phyloP scores from a whole-genome alignment of 2,888 invertebrate species.

The Agrypnus murinus region DNA sequence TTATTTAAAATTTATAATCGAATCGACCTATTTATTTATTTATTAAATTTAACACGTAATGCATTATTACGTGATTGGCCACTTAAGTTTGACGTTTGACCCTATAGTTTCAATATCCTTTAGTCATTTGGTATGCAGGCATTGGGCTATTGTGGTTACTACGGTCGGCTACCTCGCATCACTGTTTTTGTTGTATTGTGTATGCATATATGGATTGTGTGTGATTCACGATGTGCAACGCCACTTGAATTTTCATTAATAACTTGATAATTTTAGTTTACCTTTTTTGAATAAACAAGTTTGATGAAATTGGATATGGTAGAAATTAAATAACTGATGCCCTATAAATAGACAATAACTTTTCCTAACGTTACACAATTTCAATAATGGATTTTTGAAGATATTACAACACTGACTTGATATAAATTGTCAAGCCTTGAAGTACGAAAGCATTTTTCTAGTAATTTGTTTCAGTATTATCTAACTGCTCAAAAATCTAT shows the following conservation, averaged over 20 bases:
- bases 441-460: no score
- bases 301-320: no score
- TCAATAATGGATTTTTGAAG: no score
- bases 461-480: no score
- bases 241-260: conserved; percentile 20
- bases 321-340: no score
- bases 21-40: conserved; percentile 25
- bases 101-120: conserved; percentile 9
- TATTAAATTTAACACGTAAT: conserved; percentile 27
- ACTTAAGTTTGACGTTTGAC: conserved; percentile 38
- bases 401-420: no score
- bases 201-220: conserved; percentile 8
- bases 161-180: conserved; percentile 15
- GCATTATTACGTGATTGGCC: conserved; percentile 32
- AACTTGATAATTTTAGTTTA: conserved; percentile 3
- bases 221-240: conserved; percentile 12
- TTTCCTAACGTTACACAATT: no score
- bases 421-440: no score
- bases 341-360: no score
- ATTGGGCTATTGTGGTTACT: conserved; percentile 21
- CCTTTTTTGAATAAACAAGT: no score
- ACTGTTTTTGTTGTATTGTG: conserved; percentile 16
- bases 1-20: conserved; percentile 16
- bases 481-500: no score
- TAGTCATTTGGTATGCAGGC: conserved; percentile 21